Conservation (phyloP, 2,888 invertebrate genomes). For the Xestobium rufovillosum region DNA sequence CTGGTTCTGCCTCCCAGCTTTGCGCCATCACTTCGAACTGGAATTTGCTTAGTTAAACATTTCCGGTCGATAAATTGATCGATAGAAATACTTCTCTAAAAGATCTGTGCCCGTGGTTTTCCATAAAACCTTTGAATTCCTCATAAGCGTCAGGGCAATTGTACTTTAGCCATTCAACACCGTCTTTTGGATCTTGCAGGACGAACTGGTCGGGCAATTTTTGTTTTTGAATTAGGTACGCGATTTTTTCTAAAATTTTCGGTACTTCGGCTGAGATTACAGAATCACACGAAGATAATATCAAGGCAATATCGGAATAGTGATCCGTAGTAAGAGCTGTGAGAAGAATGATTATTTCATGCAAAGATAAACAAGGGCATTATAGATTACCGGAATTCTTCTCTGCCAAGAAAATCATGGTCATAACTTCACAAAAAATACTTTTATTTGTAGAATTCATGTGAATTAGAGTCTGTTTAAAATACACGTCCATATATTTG, state of each 20-base stretch:
- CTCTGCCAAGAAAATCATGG: constrained; percentile 49
- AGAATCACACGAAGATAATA: constrained; percentile 60
- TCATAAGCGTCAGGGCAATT: constrained; percentile 44
- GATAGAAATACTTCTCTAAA: constrained; percentile 51
- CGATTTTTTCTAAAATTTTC: constrained; percentile 32
- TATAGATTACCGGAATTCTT: constrained; percentile 42
- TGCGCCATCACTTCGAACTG: constrained; percentile 61
- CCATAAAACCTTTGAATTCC: constrained; percentile 53
- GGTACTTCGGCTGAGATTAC: constrained; percentile 70
- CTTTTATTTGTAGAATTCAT: constrained; percentile 44
- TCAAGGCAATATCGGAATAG: constrained; percentile 59
- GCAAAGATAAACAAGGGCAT: constrained; percentile 1
- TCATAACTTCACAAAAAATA: constrained; percentile 49
- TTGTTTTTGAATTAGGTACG: constrained; percentile 27
- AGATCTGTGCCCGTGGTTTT: constrained; percentile 63
- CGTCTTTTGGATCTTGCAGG: constrained; percentile 44
- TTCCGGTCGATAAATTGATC: not conserved
- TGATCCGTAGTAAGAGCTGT: constrained; percentile 57
- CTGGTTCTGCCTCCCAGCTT: constrained; percentile 59
- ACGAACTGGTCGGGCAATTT: constrained; percentile 44
- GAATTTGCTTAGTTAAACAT: constrained; percentile 18
- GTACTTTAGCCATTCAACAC: constrained; percentile 51
- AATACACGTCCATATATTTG: constrained; percentile 26
- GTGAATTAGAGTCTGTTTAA: constrained; percentile 41
- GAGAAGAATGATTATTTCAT: too few species aligned